These are phyloP conservation scores for Diogma glabrata DNA, from an alignment of 2,888 invertebrate genomes.

Conservation along the genomic window DNA sequence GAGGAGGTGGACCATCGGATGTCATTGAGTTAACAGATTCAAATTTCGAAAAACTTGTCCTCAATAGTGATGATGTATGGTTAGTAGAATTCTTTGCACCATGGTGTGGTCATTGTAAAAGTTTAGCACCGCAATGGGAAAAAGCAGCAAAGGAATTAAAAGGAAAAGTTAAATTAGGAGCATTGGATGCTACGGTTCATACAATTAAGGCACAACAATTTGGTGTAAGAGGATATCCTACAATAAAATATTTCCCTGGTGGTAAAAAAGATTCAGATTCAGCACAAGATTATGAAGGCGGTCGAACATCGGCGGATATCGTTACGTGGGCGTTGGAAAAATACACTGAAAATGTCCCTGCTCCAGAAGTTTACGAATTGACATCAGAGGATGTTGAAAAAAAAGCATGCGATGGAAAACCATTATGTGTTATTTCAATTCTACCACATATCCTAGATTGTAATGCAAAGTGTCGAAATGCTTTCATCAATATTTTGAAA, in stretches of 20 bases:
- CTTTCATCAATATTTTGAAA: slow-evolving; percentile 64
- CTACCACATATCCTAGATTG: slow-evolving; percentile 95
- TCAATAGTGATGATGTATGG: slow-evolving; percentile 92
- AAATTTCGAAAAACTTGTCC: slow-evolving; percentile 86
- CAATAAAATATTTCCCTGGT: slow-evolving; percentile 82
- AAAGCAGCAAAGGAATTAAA: slow-evolving; percentile 88
- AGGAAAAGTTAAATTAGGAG: slow-evolving; percentile 93
- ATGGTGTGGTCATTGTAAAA: slow-evolving; percentile 97
- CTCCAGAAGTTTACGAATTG: slow-evolving; percentile 77
- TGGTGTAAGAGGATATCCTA: slow-evolving; percentile 88
- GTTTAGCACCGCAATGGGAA: slow-evolving; percentile 92
- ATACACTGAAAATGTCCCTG: slow-evolving; percentile 70
- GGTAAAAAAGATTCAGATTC: slow-evolving; percentile 58
- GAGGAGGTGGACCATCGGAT: slow-evolving; percentile 20
- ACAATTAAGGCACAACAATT: slow-evolving; percentile 69
- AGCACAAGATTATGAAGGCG: slow-evolving; percentile 82
- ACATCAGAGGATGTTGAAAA: slow-evolving; percentile 50
- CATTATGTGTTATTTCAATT: slow-evolving; percentile 83
- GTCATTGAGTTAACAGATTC: slow-evolving; percentile 91
- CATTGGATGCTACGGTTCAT: slow-evolving; percentile 91
- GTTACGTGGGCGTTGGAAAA: slow-evolving; percentile 83
- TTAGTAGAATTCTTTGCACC: slow-evolving; percentile 96
- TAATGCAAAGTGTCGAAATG: slow-evolving; percentile 79
- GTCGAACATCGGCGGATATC: slow-evolving; percentile 80
- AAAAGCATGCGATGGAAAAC: slow-evolving; percentile 70